Evolutionary conservation across 2,888 invertebrate species (phyloP), one percentile per base, ranked within the genome.

Genomic region (Lithophane ornitopus): DNA sequence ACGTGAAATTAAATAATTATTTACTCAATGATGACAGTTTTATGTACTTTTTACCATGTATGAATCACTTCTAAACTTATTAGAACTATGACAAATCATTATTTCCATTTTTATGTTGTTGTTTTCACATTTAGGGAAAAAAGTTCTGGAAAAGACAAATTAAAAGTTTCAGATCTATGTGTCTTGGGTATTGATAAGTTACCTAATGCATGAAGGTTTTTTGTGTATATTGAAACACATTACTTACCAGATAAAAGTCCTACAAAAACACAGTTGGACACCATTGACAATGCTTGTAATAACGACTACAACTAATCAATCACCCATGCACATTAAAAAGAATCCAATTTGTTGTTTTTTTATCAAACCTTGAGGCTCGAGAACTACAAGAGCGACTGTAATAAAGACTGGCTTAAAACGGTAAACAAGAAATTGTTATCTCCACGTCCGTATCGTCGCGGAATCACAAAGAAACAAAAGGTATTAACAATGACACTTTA

Each of bases 381-480:
- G 88, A 89, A 84, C 86, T 90, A 92, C 90, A 86, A 93, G 89
- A 87, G 87, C 86, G 85, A 91, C 82, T 89, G 89, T 89, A 90
- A 89, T 92, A 89, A 91, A 90, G 89, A 85, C 86, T 85, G 88
- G 84, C 77, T 74, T 82, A 87, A 87, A 91, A 92, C 92, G 90
- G 92, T 94, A 95, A 94, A 95, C 94, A 95, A 93, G 91, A 91
- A 87, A 78, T 88, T 90, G 91, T 94, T 95, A 96, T 95, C 95
- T 93, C 81, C 84, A 84, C 89, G 86, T 87, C 89, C 90, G 88
- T 93, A 93, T 93, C 93, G 90, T 91, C 90, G 89, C 91, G 88
- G 90, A 92, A 93, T 94, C 94, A 96, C 95, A 95, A 96, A 95
- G 96, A 93, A 94, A 94, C 92, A 91, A 92, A 90, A 91, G 91